Evolutionary conservation across 2,888 invertebrate genomes (phyloP), one percentile per base, ranked within the genome.

Genomic region (Argyra leucocephala): DNA sequence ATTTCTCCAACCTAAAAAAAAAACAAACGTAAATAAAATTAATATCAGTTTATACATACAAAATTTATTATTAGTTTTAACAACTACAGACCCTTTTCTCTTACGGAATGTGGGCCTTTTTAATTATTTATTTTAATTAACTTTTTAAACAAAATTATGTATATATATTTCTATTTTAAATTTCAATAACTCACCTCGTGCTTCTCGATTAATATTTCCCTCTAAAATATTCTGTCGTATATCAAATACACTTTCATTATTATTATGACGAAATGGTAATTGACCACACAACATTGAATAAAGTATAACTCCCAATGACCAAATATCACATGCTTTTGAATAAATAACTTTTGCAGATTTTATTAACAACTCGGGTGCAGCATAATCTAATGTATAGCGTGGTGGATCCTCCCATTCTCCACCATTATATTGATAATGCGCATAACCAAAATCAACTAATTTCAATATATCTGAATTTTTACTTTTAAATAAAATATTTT

Each of bases 391-490:
- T 65, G 97, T 96, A 78, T 93, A 98, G 76, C 97, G 96, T 0
- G 97, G 96, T 0, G 95, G 71, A 66, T 75, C 77, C 57, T 70
- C 67, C 78, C 78, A 78, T 66, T 64, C 73, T 15, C 69, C 63
- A 62, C 71, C 70, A 7, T 64, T 62, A 31, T 69, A 71, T 65
- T 21, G 21, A 61, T 31, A 31, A 26, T 21, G 73, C 21, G 97
- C 95, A 81, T 96, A 96, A 12, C 98, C 97, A 79, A 98, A 98
- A 81, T 98, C 98, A 1, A 97, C 92, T 58, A 98, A 86, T 77
- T 96, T 95, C 22, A 97, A 85, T 6, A 67, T 63, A 59, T 69
- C 66, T 61, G 69, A 69, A 22, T 70, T 84, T 82, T 18, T 86
- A 83, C 69, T 83, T 76, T 68, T 82, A 62, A 78, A 76, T 59